These are phyloP conservation scores for Ophion slaviceki DNA, from an alignment of 2,888 invertebrate genomes.

Conservation along the genomic window DNA sequence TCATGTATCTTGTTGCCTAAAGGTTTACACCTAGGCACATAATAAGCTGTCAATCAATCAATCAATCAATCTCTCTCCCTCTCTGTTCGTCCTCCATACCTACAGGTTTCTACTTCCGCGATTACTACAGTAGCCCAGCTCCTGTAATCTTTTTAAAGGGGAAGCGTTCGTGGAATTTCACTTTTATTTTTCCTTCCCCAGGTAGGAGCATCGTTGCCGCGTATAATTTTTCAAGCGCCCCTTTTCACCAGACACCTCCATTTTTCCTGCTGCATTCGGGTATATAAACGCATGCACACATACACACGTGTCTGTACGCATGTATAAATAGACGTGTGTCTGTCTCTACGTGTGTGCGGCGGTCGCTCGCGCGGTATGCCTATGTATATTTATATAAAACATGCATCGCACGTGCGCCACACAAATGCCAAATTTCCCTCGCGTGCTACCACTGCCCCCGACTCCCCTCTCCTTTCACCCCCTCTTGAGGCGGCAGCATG, in stretches of 20 bases:
- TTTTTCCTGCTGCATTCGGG: constrained; percentile 53
- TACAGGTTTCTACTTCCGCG: constrained; percentile 56
- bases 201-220: constrained; percentile 14
- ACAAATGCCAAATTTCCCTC: constrained; percentile 26
- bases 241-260: constrained; percentile 51
- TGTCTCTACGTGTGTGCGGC: not conserved
- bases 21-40: too few relatives aligned
- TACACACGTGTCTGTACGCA: not conserved
- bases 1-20: too few relatives aligned
- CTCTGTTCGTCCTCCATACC: constrained; percentile 37
- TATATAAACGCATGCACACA: constrained; percentile 7
- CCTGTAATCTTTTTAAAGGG: constrained; percentile 60
- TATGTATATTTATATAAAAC: too few relatives aligned
- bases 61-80: not conserved
- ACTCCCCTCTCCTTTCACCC: not conserved
- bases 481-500: constrained; percentile 37
- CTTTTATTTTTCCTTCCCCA: constrained; percentile 4
- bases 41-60: too few relatives aligned
- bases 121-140: constrained; percentile 56
- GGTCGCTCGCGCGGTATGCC: too few relatives aligned
- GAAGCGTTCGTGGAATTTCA: constrained; percentile 44
- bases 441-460: constrained; percentile 13
- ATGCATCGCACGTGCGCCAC: constrained; percentile 27
- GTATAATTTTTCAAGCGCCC: constrained; percentile 49
- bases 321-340: not conserved